Conservation (phyloP, 2,113 vertebrate genomes). For the Podiceps cristatus region DNA sequence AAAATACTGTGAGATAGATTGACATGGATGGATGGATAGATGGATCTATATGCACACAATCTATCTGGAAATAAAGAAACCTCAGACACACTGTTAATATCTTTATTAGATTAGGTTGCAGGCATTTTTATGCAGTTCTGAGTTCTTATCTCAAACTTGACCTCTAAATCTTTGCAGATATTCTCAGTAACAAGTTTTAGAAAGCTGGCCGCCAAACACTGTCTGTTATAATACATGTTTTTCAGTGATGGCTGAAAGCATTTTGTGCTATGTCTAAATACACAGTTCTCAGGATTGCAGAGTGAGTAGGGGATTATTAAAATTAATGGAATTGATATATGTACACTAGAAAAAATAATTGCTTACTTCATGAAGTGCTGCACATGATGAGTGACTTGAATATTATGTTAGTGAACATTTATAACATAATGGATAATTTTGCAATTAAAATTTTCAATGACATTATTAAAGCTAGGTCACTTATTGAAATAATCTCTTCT, state of each 20-base stretch:
- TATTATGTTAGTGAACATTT: constrained; percentile 33
- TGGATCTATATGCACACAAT: background rate
- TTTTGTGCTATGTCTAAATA: background rate
- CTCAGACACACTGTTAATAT: background rate
- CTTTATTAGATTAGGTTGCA: background rate
- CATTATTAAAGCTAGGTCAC: constrained; percentile 60
- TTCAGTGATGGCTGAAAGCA: background rate
- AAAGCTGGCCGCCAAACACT: background rate
- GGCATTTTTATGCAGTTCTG: background rate
- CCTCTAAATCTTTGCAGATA: background rate
- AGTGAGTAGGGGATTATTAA: background rate
- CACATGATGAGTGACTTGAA: constrained; percentile 45
- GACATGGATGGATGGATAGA: background rate
- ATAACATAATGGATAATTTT: constrained; percentile 40
- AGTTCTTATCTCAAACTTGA: background rate
- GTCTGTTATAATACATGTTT: background rate
- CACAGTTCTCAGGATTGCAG: background rate
- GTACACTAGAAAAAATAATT: constrained; percentile 51
- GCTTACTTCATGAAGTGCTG: constrained; percentile 33
- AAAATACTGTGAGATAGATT: background rate
- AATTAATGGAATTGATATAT: constrained; percentile 54
- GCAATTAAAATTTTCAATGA: constrained; percentile 23
- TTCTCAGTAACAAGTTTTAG: background rate
- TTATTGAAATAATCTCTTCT: constrained; percentile 36
- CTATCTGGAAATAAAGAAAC: background rate